These are phyloP conservation scores for Hypomecis atomaria DNA, from an alignment of 2,888 invertebrate species.

Conservation along the genomic window DNA sequence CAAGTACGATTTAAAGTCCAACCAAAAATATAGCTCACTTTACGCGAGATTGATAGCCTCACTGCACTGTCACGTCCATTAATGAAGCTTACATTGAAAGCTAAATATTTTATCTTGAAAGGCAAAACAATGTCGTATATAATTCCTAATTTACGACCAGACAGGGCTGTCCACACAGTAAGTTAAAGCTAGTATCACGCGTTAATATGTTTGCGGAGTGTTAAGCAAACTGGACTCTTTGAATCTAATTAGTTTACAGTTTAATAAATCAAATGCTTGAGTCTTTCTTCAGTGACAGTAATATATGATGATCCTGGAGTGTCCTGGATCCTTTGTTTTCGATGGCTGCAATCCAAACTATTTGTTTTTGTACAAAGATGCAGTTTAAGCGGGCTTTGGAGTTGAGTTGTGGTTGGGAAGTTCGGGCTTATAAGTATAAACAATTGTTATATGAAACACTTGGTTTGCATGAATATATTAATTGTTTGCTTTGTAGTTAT, in stretches of 20 bases:
- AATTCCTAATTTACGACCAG: conserved; percentile 68
- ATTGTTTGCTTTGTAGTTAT: background rate
- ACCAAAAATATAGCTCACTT: conserved; percentile 27
- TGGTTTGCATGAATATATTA: background rate
- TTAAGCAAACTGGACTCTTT: conserved; percentile 70
- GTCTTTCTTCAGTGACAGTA: conserved; percentile 68
- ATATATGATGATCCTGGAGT: conserved; percentile 66
- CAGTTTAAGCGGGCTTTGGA: conserved; percentile 35
- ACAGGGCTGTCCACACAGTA: conserved; percentile 58
- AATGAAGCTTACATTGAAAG: conserved; percentile 51
- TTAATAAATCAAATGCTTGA: conserved; percentile 76
- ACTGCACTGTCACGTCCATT: conserved; percentile 46
- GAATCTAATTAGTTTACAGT: conserved; percentile 80
- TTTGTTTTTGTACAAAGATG: conserved; percentile 56
- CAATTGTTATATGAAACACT: conserved; percentile 7
- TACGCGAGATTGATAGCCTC: conserved; percentile 23
- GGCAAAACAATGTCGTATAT: conserved; percentile 60
- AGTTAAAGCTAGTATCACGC: conserved; percentile 56
- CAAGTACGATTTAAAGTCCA: conserved; percentile 18
- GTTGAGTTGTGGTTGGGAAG: conserved; percentile 13
- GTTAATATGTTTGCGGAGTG: conserved; percentile 65
- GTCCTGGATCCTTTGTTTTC: conserved; percentile 66
- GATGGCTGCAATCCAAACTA: conserved; percentile 77
- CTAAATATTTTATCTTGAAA: conserved; percentile 64
- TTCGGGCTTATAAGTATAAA: conserved; percentile 6